phyloP scores from a whole-genome alignment of 2,888 invertebrate species.

The Aspidiotus rigidus region DNA sequence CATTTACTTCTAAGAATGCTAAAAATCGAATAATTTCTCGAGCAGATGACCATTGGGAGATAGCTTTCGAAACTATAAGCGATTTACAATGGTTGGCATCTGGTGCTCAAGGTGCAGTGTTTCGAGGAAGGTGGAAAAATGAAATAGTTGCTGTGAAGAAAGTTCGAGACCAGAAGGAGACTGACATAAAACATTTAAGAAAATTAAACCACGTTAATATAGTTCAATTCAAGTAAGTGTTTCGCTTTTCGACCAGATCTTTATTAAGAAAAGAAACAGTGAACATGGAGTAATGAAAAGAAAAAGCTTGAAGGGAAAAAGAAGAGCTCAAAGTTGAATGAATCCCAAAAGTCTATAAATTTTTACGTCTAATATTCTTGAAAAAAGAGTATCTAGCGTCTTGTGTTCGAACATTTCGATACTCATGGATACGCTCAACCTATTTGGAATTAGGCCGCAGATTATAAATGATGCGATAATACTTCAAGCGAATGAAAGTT shows the following conservation, averaged over 20 bases:
- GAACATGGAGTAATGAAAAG: no score
- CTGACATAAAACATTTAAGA: constrained; percentile 81
- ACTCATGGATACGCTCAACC: no score
- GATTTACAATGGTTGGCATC: constrained; percentile 86
- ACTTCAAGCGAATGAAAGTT: no score
- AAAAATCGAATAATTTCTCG: neutral
- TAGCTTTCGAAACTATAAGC: constrained; percentile 81
- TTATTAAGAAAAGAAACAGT: no score
- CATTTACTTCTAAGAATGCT: neutral
- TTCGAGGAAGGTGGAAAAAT: constrained; percentile 70
- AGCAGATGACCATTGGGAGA: constrained; percentile 79
- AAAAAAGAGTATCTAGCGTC: no score
- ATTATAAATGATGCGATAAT: no score
- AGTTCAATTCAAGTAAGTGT: constrained; percentile 63
- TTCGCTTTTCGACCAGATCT: neutral
- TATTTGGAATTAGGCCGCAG: no score
- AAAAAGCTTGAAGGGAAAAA: no score
- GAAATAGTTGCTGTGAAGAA: constrained; percentile 94
- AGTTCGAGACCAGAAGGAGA: constrained; percentile 82
- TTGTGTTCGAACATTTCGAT: no score
- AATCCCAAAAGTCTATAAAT: no score
- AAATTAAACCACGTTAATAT: constrained; percentile 94
- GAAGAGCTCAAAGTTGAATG: no score
- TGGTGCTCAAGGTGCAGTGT: constrained; percentile 94
- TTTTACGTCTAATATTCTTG: no score